Conservation (phyloP, 2,797 vertebrate species). For the Melanotaenia maccullochi region DNA sequence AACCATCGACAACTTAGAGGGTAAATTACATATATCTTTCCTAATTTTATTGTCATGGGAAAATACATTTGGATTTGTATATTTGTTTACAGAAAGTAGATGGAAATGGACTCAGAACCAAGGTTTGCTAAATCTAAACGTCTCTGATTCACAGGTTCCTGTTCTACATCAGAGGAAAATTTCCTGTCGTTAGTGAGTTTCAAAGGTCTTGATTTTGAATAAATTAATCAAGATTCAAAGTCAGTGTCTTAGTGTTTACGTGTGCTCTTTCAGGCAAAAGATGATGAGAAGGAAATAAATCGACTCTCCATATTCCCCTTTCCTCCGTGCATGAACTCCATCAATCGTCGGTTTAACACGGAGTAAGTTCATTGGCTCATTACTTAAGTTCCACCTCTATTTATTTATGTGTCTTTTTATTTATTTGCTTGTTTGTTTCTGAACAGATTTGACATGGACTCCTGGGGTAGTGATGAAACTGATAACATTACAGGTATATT, state of each 20-base stretch:
- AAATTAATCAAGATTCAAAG: not conserved
- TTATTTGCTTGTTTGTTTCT: not conserved
- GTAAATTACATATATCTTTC: conserved; percentile 52
- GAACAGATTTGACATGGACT: conserved; percentile 74
- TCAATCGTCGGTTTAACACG: conserved; percentile 86
- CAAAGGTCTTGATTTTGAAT: not conserved
- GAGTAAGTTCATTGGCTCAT: conserved; percentile 71
- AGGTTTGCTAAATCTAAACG: not conserved
- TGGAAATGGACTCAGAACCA: not conserved
- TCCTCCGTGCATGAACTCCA: conserved; percentile 91
- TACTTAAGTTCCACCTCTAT: not conserved
- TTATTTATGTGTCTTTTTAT: not conserved
- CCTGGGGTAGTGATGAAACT: conserved; percentile 80
- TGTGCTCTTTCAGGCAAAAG: conserved; percentile 64
- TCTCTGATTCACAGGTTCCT: conserved; percentile 64
- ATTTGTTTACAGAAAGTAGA: not conserved
- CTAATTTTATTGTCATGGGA: not conserved
- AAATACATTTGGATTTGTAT: not conserved
- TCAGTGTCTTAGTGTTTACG: not conserved
- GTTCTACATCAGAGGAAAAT: conserved; percentile 82
- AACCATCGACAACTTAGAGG: conserved; percentile 67
- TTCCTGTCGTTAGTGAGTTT: conserved; percentile 74
- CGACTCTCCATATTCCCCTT: conserved; percentile 94
- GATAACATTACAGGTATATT: conserved; percentile 71
- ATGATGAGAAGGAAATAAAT: conserved; percentile 93